These are phyloP conservation scores for Erethizon dorsatum DNA, from an alignment of 2,797 vertebrate genomes.

Conservation along the genomic window DNA sequence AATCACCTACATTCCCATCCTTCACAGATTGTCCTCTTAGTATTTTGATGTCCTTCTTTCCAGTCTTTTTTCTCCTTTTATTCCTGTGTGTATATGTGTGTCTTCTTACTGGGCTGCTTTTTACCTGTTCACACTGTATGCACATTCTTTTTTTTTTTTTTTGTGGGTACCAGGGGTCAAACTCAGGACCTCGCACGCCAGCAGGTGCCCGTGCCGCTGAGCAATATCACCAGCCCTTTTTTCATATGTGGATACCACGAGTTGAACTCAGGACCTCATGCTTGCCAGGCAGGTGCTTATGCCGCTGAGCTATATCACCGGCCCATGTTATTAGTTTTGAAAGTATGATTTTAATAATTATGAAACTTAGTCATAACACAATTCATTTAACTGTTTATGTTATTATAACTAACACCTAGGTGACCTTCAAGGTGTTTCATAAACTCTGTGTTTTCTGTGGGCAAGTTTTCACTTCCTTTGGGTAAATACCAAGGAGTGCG, in stretches of 20 bases:
- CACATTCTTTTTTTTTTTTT: not conserved
- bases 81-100: not conserved
- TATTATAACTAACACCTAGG: not conserved
- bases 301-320: too few relatives aligned
- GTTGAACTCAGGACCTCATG: too few relatives aligned
- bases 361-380: not conserved
- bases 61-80: not conserved
- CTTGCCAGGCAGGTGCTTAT: too few relatives aligned
- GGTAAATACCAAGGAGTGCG: not conserved
- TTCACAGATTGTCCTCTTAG: not conserved
- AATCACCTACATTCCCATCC: not conserved
- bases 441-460: not conserved
- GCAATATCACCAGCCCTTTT: too few relatives aligned
- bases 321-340: not conserved
- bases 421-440: not conserved
- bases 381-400: not conserved
- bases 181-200: too few relatives aligned
- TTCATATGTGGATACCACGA: too few relatives aligned
- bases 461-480: not conserved
- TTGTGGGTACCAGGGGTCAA: too few relatives aligned
- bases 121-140: not conserved
- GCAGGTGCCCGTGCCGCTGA: too few relatives aligned
- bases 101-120: not conserved
- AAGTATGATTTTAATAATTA: slow-evolving; percentile 23
- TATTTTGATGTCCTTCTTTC: not conserved